Percentiles rank a stretch among this genome's conserved stretches.
Conservation (phyloP, 2,888 invertebrate genomes). For the Lasioglossum lativentre region DNA sequence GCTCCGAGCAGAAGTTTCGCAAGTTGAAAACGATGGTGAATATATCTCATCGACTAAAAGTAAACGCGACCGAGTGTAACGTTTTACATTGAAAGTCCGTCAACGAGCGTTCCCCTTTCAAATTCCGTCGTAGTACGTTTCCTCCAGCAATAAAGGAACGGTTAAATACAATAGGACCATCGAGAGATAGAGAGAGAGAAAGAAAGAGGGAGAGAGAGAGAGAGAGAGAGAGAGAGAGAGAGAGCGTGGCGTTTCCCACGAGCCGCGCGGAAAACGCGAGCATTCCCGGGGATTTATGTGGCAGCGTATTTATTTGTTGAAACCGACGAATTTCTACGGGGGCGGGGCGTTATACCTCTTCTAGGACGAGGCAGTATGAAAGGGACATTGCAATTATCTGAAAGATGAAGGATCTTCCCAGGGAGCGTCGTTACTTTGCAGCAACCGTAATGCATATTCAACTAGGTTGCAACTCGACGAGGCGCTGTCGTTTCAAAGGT, state of each 20-base stretch:
- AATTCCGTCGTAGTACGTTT: not conserved
- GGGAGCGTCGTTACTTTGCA: not conserved
- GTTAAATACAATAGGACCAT: not conserved
- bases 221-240: too few species aligned
- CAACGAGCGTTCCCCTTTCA: not conserved
- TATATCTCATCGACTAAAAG: too few species aligned
- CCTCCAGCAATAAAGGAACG: not conserved
- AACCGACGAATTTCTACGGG: not conserved
- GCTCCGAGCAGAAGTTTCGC: too few species aligned
- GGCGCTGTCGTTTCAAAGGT: not conserved
- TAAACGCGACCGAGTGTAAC: too few species aligned
- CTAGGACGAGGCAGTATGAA: not conserved
- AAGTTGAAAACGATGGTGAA: too few species aligned
- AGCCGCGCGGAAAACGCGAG: not conserved
- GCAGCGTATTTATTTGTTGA: constrained; percentile 13
- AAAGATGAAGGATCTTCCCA: constrained; percentile 9
- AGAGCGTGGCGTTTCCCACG: not conserved
- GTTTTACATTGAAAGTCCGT: not conserved
- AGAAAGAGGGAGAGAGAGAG: too few species aligned
- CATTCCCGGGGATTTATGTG: not conserved
- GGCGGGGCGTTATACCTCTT: not conserved
- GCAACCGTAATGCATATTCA: constrained; percentile 9
- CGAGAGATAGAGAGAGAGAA: too few species aligned
- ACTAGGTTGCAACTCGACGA: not conserved
- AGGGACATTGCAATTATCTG: constrained; percentile 11